Conservation (phyloP, 2,113 vertebrate species). For the Hydrochoerus hydrochaeris region DNA sequence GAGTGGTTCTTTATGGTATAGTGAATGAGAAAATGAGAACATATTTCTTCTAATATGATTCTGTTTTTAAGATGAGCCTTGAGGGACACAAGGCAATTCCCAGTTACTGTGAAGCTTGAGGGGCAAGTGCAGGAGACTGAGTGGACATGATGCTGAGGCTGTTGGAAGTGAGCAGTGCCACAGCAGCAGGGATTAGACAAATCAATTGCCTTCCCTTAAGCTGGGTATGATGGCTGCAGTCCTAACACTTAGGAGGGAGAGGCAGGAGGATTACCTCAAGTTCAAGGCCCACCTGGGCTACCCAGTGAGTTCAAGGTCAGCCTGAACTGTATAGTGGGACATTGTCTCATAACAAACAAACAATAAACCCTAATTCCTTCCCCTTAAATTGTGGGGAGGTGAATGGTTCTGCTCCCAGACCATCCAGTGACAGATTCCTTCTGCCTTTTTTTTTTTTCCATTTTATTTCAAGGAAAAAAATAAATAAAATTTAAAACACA, state of each 20-base stretch:
- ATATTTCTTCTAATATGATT: background rate
- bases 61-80: background rate
- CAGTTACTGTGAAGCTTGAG: background rate
- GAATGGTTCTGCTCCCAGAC: background rate
- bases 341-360: background rate
- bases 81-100: background rate
- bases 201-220: background rate
- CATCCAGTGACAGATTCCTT: background rate
- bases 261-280: background rate
- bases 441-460: too few species aligned
- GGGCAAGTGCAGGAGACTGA: background rate
- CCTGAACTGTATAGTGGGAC: background rate
- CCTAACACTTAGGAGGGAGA: background rate
- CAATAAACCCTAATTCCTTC: background rate
- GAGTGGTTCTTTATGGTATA: background rate
- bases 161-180: background rate
- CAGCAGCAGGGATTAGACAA: background rate
- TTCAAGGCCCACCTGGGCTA: background rate
- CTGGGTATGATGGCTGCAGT: background rate
- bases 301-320: background rate
- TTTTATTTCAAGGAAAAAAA: too few species aligned
- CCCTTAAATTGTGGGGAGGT: background rate
- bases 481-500: too few species aligned
- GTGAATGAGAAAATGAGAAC: background rate
- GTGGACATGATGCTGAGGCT: background rate